phyloP scores from a whole-genome alignment of 2,888 invertebrate genomes.

The Clitarchus hookeri region DNA sequence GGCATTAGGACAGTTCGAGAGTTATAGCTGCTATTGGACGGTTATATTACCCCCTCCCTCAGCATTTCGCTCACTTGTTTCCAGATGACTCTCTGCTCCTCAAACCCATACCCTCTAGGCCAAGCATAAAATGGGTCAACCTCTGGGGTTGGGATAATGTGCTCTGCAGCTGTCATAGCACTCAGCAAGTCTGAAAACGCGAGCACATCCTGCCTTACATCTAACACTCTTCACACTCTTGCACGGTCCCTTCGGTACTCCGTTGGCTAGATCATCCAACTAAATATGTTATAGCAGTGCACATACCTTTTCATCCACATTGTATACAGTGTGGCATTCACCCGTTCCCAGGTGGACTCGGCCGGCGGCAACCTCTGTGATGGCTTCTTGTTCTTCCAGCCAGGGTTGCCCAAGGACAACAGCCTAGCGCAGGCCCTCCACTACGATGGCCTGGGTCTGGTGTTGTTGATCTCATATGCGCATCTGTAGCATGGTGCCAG shows the following conservation, averaged over 20 bases:
- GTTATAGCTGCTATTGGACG: not conserved
- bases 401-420: not conserved
- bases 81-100: not conserved
- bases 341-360: not conserved
- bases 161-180: not conserved
- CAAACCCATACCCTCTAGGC: not conserved
- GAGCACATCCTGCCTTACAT: not conserved
- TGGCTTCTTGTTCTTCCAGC: not conserved
- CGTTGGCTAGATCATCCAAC: not conserved
- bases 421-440: not conserved
- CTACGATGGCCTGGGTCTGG: not conserved
- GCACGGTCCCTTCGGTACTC: not conserved
- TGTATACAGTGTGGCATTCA: not conserved
- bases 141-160: not conserved
- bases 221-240: not conserved
- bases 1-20: not conserved
- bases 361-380: not conserved
- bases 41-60: not conserved
- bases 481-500: not conserved
- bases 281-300: not conserved
- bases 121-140: not conserved
- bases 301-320: not conserved
- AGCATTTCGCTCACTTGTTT: not conserved
- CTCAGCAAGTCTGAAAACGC: not conserved
- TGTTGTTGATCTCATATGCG: too few relatives aligned